Conservation (phyloP, 2,888 invertebrate species). For the Cenopis cana region DNA sequence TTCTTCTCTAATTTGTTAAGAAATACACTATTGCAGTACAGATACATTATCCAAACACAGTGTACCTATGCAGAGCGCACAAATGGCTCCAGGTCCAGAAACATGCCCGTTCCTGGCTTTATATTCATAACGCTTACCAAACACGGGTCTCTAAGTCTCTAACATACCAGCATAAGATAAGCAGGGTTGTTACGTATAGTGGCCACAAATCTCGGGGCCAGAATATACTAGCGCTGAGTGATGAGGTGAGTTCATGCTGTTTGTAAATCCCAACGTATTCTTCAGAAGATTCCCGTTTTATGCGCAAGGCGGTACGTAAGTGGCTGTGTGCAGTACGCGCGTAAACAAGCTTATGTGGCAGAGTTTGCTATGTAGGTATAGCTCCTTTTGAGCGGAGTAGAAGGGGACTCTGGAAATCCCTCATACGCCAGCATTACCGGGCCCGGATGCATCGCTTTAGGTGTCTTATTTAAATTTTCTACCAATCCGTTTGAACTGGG, state of each 20-base stretch:
- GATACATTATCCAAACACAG: conserved; percentile 7
- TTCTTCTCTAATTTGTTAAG: not conserved
- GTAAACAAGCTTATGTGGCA: conserved; percentile 4
- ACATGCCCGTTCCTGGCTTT: conserved; percentile 55
- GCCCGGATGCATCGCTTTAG: conserved; percentile 41
- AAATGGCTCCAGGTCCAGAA: conserved; percentile 77
- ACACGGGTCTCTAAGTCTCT: not conserved
- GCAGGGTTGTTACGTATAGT: too few relatives aligned
- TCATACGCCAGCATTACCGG: conserved; percentile 60
- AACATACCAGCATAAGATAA: not conserved
- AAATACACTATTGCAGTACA: conserved; percentile 6
- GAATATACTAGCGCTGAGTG: not conserved
- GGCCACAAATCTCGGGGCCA: not conserved
- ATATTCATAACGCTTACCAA: not conserved
- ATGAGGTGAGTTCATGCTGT: not conserved
- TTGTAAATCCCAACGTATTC: conserved; percentile 39
- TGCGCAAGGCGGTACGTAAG: conserved; percentile 66
- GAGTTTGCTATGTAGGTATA: not conserved
- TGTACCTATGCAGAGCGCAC: conserved; percentile 62
- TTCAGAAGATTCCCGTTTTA: conserved; percentile 65
- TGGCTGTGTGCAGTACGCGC: conserved; percentile 60
- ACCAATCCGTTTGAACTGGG: conserved; percentile 36
- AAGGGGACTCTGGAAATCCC: conserved; percentile 60
- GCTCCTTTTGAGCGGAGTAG: not conserved
- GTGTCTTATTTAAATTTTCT: conserved; percentile 43